These are phyloP conservation scores for Mirounga angustirostris DNA, from an alignment of 2,113 vertebrate species.

Conservation along the genomic window DNA sequence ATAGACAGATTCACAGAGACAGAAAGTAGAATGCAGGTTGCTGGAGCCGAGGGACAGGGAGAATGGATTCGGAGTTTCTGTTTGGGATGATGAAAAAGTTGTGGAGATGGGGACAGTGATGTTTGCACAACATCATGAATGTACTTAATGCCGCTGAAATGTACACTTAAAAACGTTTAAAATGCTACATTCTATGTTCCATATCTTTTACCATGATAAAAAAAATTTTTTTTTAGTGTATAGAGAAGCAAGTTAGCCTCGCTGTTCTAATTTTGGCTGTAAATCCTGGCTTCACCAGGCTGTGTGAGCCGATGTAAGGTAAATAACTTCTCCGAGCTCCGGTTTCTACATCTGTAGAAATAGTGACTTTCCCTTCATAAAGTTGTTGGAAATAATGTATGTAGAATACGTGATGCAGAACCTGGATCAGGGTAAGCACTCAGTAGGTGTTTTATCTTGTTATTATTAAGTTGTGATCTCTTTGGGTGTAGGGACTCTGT, in stretches of 20 bases:
- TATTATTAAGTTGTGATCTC: not conserved
- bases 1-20: not conserved
- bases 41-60: too few species aligned
- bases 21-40: not conserved
- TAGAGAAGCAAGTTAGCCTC: not conserved
- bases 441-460: not conserved
- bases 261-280: not conserved
- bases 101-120: not conserved
- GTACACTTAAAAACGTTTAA: not conserved
- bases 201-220: not conserved
- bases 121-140: not conserved
- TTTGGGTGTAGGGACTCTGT: not conserved
- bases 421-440: not conserved
- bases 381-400: not conserved
- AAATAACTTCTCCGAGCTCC: not conserved
- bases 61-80: not conserved
- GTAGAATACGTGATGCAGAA: not conserved
- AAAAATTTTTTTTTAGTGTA: not conserved
- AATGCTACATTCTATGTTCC: not conserved
- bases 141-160: not conserved
- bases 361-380: not conserved
- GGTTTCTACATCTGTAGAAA: constrained; percentile 14
- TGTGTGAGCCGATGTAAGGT: not conserved
- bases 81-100: not conserved
- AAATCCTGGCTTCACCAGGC: not conserved